These are phyloP conservation scores for Megaceryle alcyon DNA, from an alignment of 2,797 vertebrate genomes.

Conservation along the genomic window DNA sequence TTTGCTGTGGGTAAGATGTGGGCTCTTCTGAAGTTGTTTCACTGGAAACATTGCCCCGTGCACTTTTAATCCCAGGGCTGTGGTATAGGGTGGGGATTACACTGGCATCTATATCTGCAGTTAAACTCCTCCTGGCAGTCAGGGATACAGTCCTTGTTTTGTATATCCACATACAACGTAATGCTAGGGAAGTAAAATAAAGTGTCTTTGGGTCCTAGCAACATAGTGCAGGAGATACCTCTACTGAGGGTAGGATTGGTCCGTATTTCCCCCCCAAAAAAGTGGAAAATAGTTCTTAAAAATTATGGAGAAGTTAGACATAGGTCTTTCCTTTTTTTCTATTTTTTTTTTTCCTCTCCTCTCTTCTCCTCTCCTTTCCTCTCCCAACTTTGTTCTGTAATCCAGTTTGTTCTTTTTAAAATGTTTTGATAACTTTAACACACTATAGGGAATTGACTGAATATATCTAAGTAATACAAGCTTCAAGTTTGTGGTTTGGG, in stretches of 20 bases:
- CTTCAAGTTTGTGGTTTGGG: background rate
- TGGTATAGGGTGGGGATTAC: no score
- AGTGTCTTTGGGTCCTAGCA: background rate
- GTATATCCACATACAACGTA: background rate
- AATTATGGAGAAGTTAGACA: background rate
- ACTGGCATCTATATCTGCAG: background rate
- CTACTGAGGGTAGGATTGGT: background rate
- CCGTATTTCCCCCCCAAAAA: background rate
- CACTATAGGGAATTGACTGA: slow-evolving; percentile 47
- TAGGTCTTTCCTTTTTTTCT: accelerated
- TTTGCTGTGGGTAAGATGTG: background rate
- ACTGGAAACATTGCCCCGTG: accelerated
- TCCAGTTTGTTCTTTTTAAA: background rate
- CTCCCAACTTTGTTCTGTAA: slow-evolving; percentile 6
- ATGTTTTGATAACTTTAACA: slow-evolving; percentile 22
- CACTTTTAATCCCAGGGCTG: background rate
- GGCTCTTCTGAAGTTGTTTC: background rate
- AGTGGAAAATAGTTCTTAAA: background rate
- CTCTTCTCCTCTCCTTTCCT: no score
- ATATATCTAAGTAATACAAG: background rate
- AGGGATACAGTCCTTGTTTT: background rate
- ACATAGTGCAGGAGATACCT: background rate
- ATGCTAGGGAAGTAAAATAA: background rate
- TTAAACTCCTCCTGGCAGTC: background rate
- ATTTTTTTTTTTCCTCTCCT: no score